Conservation (phyloP, 2,113 vertebrate species). For the Sphaerodactylus townsendi region DNA sequence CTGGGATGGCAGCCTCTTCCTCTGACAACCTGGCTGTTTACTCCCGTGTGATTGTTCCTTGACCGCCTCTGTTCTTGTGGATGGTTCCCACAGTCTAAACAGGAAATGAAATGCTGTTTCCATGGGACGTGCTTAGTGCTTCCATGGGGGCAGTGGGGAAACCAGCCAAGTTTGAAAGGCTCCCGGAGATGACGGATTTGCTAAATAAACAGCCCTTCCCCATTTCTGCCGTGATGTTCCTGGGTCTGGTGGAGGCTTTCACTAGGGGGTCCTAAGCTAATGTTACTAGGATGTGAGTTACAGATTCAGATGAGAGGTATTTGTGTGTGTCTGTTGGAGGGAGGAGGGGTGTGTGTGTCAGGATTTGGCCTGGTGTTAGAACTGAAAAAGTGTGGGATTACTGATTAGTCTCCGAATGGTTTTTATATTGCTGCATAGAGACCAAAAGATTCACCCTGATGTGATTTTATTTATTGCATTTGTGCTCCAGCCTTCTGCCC, state of each 20-base stretch:
- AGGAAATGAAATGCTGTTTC: slow-evolving; percentile 9
- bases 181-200: neutral
- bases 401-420: neutral
- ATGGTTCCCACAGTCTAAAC: neutral
- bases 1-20: no score
- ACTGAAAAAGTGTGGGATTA: neutral
- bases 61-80: neutral
- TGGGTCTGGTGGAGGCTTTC: neutral
- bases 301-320: neutral
- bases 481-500: no score
- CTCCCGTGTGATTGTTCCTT: neutral
- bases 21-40: neutral
- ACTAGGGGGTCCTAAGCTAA: neutral
- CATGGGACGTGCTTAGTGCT: neutral
- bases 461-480: no score
- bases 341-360: neutral
- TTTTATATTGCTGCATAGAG: neutral
- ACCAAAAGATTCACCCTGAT: neutral
- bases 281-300: neutral
- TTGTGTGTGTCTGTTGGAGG: no score
- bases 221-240: neutral
- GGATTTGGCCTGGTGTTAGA: neutral
- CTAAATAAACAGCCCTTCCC: neutral
- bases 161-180: neutral
- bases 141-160: neutral